Evolutionary conservation across 1,140 invertebrate genomes (phyloP), one percentile per base, ranked within the genome.

Genomic region (Ylistrum balloti): DNA sequence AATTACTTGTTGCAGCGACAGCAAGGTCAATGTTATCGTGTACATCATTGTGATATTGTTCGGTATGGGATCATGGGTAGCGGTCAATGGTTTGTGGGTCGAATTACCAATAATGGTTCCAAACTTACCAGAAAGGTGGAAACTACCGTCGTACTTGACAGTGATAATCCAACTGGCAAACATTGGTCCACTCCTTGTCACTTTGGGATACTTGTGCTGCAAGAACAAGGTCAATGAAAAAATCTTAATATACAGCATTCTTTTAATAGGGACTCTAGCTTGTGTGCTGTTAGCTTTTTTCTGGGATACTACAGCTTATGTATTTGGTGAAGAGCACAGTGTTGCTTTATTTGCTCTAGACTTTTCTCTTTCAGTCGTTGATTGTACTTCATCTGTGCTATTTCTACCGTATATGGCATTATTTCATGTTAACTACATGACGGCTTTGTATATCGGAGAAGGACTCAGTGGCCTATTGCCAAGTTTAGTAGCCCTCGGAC

Each of bases 361-460:
- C 48, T 98, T 98, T 94, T 97, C 97, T 87, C 97, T 98, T 34
- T 97, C 98, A 0, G 94, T 98, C 0, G 98, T 99, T n/a, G 98
- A 98, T 88, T 98, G 98, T 95, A 99, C 98, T 0, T 98, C 98
- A 93, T 98, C 98, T 0, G 98, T 99, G 34, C 96, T 97, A 0
- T 99, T 98, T 94, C 97, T 98, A 94, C 98, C 98, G 0, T 99
- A 98, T 95, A 98, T 99, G 97, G 97, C 98, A 86, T 97, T 97
- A 89, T 99, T 98, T 92, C 97, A 97, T 92, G 86, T 93, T 41
- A 97, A 97, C 22, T 98, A 97, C 93, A 94, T 97, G 45, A 97
- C 97, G 7, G 97, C 97, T 0, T 97, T 97, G 93, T 96, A 97
- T 89, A 95, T 97, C 7, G 97, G 97, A 5, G 97, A 97, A 96